These are phyloP conservation scores for Emmelina monodactyla DNA, from an alignment of 2,888 invertebrate genomes.

Conservation along the genomic window DNA sequence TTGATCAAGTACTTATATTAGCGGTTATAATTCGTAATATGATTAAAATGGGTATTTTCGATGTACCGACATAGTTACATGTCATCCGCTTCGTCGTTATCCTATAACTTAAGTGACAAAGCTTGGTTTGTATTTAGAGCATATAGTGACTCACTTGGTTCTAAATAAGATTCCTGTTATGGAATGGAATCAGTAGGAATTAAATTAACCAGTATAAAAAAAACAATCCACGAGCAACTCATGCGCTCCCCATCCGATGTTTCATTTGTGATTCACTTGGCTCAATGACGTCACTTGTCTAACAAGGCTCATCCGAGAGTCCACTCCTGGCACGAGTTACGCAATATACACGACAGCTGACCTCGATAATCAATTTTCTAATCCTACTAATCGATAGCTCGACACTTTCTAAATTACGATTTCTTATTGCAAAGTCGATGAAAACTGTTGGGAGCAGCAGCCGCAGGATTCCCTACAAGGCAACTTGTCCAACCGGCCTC, in stretches of 20 bases:
- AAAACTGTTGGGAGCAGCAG: too few relatives aligned
- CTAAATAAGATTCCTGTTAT: not conserved
- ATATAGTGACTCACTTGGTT: not conserved
- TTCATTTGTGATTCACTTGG: not conserved
- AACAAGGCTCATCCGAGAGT: not conserved
- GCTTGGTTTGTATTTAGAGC: not conserved
- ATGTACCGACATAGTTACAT: too few relatives aligned
- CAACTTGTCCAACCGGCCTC: slow-evolving; percentile 32
- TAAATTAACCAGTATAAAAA: not conserved
- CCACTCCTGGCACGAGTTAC: not conserved
- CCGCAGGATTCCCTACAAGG: slow-evolving; percentile 56
- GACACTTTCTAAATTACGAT: not conserved
- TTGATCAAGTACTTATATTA: too few relatives aligned
- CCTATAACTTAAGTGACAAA: too few relatives aligned
- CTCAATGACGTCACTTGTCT: not conserved
- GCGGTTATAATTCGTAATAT: too few relatives aligned
- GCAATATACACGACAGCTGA: not conserved
- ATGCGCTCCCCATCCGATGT: not conserved
- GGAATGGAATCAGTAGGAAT: not conserved
- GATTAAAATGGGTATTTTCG: too few relatives aligned
- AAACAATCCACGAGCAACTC: not conserved
- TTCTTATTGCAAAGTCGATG: not conserved
- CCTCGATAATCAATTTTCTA: slow-evolving; percentile 10
- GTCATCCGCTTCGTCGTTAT: too few relatives aligned
- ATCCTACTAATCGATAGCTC: slow-evolving; percentile 17